Evolutionary conservation across 2,113 vertebrate species (phyloP).

Genomic region (Sander lucioperca): DNA sequence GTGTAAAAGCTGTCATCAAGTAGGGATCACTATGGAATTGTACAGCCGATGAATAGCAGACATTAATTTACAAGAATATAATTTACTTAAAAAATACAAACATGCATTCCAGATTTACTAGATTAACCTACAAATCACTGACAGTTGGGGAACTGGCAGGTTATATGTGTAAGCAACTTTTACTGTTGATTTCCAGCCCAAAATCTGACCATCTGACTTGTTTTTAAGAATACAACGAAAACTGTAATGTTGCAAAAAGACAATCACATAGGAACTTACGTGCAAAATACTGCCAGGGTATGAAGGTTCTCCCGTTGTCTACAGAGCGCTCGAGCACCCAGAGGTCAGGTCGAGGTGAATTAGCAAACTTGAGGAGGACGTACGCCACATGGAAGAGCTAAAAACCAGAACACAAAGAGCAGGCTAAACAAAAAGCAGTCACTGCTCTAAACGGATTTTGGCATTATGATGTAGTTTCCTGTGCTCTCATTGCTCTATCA

Average conservation of each 20-base stretch:
- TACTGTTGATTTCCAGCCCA: background rate
- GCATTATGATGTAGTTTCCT: conserved; percentile 63
- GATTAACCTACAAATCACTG: background rate
- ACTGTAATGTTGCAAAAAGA: background rate
- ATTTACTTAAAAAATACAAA: background rate
- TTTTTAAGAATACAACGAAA: background rate
- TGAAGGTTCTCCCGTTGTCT: conserved; percentile 91
- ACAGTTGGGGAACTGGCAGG: background rate
- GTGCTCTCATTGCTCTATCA: conserved; percentile 26
- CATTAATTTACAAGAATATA: background rate
- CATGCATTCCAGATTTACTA: background rate
- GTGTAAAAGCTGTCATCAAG: background rate
- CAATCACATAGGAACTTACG: conserved; percentile 84
- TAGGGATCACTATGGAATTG: background rate
- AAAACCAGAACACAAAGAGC: conserved; percentile 70
- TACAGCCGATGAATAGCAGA: background rate
- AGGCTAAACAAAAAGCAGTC: conserved; percentile 47
- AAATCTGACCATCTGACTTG: conserved; percentile 1
- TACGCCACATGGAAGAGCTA: conserved; percentile 96
- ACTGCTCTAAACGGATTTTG: conserved; percentile 44
- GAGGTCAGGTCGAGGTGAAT: conserved; percentile 95
- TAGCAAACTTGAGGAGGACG: conserved; percentile 95
- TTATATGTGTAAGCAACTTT: background rate
- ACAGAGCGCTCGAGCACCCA: conserved; percentile 94
- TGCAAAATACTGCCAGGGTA: conserved; percentile 96